phyloP scores from a whole-genome alignment of 2,888 invertebrate species.

The Cenopis cana region DNA sequence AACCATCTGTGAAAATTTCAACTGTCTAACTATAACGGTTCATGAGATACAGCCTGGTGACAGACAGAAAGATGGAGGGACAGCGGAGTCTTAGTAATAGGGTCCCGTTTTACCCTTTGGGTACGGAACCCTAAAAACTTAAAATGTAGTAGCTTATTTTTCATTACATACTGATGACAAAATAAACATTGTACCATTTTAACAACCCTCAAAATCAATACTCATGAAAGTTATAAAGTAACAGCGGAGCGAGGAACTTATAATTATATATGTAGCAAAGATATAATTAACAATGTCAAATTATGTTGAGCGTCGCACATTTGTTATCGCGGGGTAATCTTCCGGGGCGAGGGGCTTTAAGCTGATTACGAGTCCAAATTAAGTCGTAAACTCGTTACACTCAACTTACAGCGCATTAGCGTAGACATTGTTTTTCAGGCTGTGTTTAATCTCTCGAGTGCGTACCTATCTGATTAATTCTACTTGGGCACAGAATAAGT shows the following conservation, averaged over 20 bases:
- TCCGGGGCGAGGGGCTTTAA: conserved; percentile 67
- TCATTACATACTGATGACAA: too few relatives aligned
- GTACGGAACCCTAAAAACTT: too few relatives aligned
- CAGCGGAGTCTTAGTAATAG: too few relatives aligned
- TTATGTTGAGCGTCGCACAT: conserved; percentile 65
- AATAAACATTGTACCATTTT: too few relatives aligned
- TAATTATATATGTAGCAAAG: conserved; percentile 61
- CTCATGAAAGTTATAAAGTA: not conserved
- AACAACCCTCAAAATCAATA: too few relatives aligned
- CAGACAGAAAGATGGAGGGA: too few relatives aligned
- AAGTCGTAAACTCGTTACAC: conserved; percentile 80
- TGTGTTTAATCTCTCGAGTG: conserved; percentile 42
- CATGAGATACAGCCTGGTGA: too few relatives aligned
- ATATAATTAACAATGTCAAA: conserved; percentile 66
- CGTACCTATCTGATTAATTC: conserved; percentile 31
- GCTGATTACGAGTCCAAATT: conserved; percentile 83
- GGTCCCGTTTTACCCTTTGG: too few relatives aligned
- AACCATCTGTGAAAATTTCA: too few relatives aligned
- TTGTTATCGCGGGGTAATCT: conserved; percentile 76
- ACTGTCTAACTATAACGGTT: too few relatives aligned
- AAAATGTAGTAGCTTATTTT: too few relatives aligned
- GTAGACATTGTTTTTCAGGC: conserved; percentile 61
- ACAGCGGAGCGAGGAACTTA: conserved; percentile 49
- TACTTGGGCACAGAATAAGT: not conserved
- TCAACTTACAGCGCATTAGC: conserved; percentile 77